Conservation (phyloP, 53 echinoderm and acorn worm species). For the Henricia sp. region DNA sequence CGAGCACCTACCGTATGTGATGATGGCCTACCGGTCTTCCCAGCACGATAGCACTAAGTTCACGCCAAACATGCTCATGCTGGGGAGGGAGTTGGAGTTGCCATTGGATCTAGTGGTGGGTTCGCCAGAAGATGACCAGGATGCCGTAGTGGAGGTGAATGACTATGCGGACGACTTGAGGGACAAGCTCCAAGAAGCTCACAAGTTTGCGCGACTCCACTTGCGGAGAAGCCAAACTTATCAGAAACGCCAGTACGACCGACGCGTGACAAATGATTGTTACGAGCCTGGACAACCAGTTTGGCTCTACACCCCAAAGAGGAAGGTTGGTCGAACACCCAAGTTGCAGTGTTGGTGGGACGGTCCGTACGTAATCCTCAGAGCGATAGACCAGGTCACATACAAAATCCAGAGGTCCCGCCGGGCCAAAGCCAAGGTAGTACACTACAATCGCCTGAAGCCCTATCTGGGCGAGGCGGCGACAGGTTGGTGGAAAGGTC, state of each 20-base stretch:
- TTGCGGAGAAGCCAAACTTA: background rate
- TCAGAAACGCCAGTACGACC: slow-evolving; percentile 26
- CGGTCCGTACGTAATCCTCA: slow-evolving; percentile 1
- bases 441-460: slow-evolving; percentile 1
- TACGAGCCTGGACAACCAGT: background rate
- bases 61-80: slow-evolving; percentile 47
- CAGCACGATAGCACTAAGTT: slow-evolving; percentile 13
- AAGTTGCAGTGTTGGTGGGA: slow-evolving; percentile 10
- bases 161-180: background rate
- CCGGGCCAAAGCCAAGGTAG: background rate
- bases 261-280: background rate
- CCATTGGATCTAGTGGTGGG: slow-evolving; percentile 17
- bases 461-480: background rate
- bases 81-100: background rate
- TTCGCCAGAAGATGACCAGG: background rate
- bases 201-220: background rate
- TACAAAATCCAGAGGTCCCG: background rate
- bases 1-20: slow-evolving; percentile 14
- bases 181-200: background rate
- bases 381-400: background rate
- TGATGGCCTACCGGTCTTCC: slow-evolving; percentile 44
- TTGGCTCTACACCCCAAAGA: too few species aligned
- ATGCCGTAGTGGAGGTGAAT: background rate
- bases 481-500: background rate
- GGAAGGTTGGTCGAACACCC: background rate